These are phyloP conservation scores for Aphelenchoides bicaudatus DNA, from an alignment of 2,888 invertebrate genomes.

Conservation along the genomic window DNA sequence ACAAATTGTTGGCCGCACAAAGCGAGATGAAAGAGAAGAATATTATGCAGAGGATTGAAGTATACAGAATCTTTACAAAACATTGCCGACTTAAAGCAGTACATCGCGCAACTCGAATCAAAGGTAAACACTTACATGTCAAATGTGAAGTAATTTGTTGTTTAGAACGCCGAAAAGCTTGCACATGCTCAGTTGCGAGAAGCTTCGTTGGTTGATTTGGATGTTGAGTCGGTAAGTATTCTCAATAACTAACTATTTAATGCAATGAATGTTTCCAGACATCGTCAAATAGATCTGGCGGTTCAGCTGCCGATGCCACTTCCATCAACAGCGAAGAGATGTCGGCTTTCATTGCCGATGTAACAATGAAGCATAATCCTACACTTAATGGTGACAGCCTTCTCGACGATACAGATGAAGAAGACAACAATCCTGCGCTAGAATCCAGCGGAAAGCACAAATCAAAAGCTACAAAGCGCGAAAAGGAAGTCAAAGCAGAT, in stretches of 20 bases:
- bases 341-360: slow-evolving; percentile 53
- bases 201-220: slow-evolving; percentile 48
- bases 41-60: slow-evolving; percentile 70
- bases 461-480: background rate
- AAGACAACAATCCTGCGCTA: background rate
- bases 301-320: slow-evolving; percentile 47
- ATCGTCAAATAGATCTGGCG: slow-evolving; percentile 47
- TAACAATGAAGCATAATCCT: slow-evolving; percentile 39
- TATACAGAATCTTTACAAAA: slow-evolving; percentile 91
- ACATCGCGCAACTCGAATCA: slow-evolving; percentile 85
- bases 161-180: slow-evolving; percentile 57
- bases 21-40: slow-evolving; percentile 58
- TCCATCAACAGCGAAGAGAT: slow-evolving; percentile 57
- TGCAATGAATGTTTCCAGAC: slow-evolving; percentile 29
- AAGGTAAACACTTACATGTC: slow-evolving; percentile 69
- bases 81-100: slow-evolving; percentile 85
- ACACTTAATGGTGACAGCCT: slow-evolving; percentile 2
- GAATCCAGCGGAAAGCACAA: too few species aligned
- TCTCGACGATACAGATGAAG: slow-evolving; percentile 16
- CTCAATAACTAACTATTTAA: background rate
- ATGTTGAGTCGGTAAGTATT: slow-evolving; percentile 49
- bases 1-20: slow-evolving; percentile 76
- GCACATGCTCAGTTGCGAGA: slow-evolving; percentile 55
- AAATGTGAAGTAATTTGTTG: slow-evolving; percentile 11
- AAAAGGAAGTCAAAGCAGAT: background rate